Evolutionary conservation across 2,888 invertebrate genomes (phyloP).

Genomic region (Nephrotoma flavescens): DNA sequence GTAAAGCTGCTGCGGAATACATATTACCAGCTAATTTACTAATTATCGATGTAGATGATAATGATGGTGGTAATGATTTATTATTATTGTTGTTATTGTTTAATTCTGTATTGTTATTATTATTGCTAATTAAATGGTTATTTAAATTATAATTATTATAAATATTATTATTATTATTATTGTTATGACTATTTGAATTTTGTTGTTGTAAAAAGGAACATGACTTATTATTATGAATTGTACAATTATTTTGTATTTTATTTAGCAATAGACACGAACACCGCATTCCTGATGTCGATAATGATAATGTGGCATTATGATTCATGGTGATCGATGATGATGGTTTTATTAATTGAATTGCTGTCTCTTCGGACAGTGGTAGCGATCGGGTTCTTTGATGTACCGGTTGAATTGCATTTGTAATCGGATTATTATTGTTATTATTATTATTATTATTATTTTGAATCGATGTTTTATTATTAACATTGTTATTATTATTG

Average conservation of each 20-base stretch:
- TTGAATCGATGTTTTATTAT: neutral
- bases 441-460: neutral
- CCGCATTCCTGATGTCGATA: neutral
- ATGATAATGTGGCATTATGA: neutral
- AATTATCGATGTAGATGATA: neutral
- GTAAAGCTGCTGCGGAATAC: neutral
- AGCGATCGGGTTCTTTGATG: slow-evolving; percentile 58
- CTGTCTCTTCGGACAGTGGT: slow-evolving; percentile 44
- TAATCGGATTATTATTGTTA: neutral
- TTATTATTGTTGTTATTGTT: slow-evolving; percentile 7
- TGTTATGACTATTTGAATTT: slow-evolving; percentile 2
- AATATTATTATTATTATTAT: slow-evolving; percentile 4
- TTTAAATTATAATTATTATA: neutral
- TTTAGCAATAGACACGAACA: slow-evolving; percentile 6
- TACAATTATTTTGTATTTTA: slow-evolving; percentile 7
- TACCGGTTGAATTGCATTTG: slow-evolving; percentile 26
- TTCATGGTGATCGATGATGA: slow-evolving; percentile 3
- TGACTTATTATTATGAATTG: slow-evolving; percentile 1
- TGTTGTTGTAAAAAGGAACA: neutral
- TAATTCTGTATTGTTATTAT: slow-evolving; percentile 3
- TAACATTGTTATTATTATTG: neutral
- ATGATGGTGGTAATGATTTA: neutral
- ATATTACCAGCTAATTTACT: neutral
- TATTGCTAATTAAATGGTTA: slow-evolving; percentile 6
- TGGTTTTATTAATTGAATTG: slow-evolving; percentile 13